phyloP scores from a whole-genome alignment of 2,113 vertebrate species.

The Sakesphorus luctuosus region DNA sequence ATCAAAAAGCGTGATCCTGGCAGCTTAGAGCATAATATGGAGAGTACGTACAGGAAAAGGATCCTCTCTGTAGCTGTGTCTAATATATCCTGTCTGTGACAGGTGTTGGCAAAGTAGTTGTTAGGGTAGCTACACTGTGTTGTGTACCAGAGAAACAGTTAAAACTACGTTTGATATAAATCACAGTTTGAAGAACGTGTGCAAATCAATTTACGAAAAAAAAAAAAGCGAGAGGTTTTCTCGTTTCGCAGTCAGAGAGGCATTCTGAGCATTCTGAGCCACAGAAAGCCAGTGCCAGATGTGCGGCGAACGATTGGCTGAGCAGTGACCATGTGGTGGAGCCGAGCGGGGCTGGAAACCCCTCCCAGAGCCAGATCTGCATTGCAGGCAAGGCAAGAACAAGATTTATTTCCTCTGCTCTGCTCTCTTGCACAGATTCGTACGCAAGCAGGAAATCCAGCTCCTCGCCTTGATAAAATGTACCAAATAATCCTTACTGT shows the following conservation, averaged over 20 bases:
- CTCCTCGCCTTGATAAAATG: background rate
- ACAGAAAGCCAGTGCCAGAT: slow-evolving; percentile 19
- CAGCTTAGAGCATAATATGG: background rate
- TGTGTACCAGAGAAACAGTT: slow-evolving; percentile 3
- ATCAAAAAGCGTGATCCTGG: background rate
- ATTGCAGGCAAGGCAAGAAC: slow-evolving; percentile 65
- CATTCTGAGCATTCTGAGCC: background rate
- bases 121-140: background rate
- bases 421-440: background rate
- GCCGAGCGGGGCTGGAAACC: slow-evolving; percentile 14
- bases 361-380: slow-evolving; percentile 69
- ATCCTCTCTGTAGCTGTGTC: background rate
- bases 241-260: background rate
- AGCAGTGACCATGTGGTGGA: background rate
- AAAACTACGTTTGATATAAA: background rate
- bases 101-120: background rate
- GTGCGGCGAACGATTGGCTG: slow-evolving; percentile 41
- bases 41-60: background rate
- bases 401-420: slow-evolving; percentile 46
- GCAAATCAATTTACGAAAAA: background rate
- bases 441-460: slow-evolving; percentile 22
- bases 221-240: background rate
- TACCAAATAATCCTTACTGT: background rate
- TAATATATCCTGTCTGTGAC: background rate
- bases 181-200: background rate